phyloP scores from a whole-genome alignment of 2,888 invertebrate genomes.

The Rhingia campestris region DNA sequence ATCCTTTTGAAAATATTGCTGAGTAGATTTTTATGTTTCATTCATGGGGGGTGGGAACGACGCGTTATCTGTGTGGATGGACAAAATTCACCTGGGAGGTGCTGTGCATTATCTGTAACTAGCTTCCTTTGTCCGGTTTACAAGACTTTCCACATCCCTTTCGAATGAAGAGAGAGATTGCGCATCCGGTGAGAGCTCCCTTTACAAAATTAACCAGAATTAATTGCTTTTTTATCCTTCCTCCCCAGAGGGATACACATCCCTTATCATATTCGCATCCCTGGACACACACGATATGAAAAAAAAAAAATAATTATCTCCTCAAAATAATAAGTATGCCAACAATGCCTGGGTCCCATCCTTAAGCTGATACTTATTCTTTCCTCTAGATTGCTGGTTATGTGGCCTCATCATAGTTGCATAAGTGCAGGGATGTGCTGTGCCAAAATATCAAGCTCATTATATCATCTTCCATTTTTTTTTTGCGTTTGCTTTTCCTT shows the following conservation, averaged over 20 bases:
- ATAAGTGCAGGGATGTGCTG: constrained; percentile 33
- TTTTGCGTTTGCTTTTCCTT: constrained; percentile 12
- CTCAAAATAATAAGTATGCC: constrained; percentile 12
- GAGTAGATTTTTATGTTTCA: background rate
- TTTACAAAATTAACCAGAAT: background rate
- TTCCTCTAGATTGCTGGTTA: constrained; percentile 7
- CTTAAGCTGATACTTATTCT: background rate
- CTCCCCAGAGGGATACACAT: background rate
- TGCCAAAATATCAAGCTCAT: constrained; percentile 52
- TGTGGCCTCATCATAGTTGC: constrained; percentile 18
- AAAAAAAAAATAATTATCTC: constrained; percentile 37
- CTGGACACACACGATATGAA: constrained; percentile 12
- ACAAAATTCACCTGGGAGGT: constrained; percentile 18
- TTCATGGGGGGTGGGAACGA: too few species aligned
- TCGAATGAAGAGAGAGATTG: background rate
- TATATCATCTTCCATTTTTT: constrained; percentile 16
- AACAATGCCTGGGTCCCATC: constrained; percentile 2
- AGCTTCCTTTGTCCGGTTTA: constrained; percentile 4
- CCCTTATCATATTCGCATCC: constrained; percentile 10
- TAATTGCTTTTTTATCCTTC: constrained; percentile 12
- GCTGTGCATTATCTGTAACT: background rate
- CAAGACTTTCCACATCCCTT: background rate
- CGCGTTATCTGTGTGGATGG: too few species aligned
- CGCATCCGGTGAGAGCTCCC: background rate
- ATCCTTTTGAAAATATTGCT: constrained; percentile 15